Percentiles rank a stretch among this genome's conserved stretches.
phyloP scores from a whole-genome alignment of 2,113 vertebrate genomes.

The Etheostoma cragini region DNA sequence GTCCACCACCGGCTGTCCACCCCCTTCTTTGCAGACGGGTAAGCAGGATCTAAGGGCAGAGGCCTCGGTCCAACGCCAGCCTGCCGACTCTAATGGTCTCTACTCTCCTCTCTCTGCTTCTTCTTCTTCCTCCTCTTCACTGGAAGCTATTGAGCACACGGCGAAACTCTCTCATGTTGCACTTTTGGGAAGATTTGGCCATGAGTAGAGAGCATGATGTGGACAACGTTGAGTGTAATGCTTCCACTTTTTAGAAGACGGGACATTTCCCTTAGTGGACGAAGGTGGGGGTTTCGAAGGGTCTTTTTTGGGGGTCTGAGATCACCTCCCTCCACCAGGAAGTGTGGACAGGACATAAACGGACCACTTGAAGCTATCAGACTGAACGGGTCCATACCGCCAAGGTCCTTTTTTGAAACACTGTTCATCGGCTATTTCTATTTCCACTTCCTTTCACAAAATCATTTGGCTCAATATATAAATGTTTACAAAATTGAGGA shows the following conservation, averaged over 20 bases:
- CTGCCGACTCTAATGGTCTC: slow-evolving; percentile 20
- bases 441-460: slow-evolving; percentile 59
- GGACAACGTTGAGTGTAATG: background rate
- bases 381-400: slow-evolving; percentile 24
- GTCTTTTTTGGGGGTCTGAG: slow-evolving; percentile 6
- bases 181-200: slow-evolving; percentile 43
- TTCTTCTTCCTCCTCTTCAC: slow-evolving; percentile 62
- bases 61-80: background rate
- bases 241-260: slow-evolving; percentile 7
- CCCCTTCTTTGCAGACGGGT: slow-evolving; percentile 88
- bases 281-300: background rate
- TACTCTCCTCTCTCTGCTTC: slow-evolving; percentile 46
- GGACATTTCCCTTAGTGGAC: background rate
- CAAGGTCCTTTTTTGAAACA: slow-evolving; percentile 2
- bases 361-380: slow-evolving; percentile 10
- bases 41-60: slow-evolving; percentile 69
- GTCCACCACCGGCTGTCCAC: slow-evolving; percentile 77
- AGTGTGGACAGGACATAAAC: slow-evolving; percentile 12
- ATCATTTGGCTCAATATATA: slow-evolving; percentile 55
- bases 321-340: background rate
- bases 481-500: slow-evolving; percentile 77
- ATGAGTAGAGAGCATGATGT: background rate
- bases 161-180: slow-evolving; percentile 45
- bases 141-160: slow-evolving; percentile 55
- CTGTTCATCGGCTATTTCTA: slow-evolving; percentile 41